Base-by-base conservation (phyloP, 1,140 invertebrate genomes). In the Octopus bimaculoides region DNA sequence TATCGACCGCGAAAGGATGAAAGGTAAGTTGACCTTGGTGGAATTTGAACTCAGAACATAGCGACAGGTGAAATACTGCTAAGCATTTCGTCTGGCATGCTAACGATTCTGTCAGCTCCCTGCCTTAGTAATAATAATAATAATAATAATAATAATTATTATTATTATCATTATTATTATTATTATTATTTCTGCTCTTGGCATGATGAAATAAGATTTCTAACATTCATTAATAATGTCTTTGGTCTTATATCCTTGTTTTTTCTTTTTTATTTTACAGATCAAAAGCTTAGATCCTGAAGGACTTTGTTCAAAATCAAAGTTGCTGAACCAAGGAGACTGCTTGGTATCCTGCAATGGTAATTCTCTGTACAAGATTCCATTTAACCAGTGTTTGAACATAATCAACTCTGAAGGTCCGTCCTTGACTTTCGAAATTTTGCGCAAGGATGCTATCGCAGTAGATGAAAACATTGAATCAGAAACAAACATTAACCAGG, bases 261-360 rank as follows among this genome's bases (percentile, higher is more conserved):
- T 75, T 41, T 79, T 4, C 53, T 78, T 53, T 75, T 75, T 52
- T 77, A 55, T 77, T 80, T 84, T 84, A 41, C 81, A 85, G 84
- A 79, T 85, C 52, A 84, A 84, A 69, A 17, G 81, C 61, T 71
- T 85, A 17, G 74, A 84, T 14, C 77, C 80, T 3, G 84, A 82
- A 78, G 84, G 84, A 75, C 80, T 81, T 8, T 84, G 83, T 77
- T 53, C 79, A 12, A 80, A 81, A 73, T 79, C 78, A 56, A 74
- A 74, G n/a, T 76, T 81, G 17, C 41, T 85, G 20, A 79, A 75
- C 66, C 80, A 82, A 54, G 96, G 96, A 17, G 95, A 96, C 86
- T 93, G 95, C 85, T 94, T 98, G 12, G 90, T 96, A 61, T 96
- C 95, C 61, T 96, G 97, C 82, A 97, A 98, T 89, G 95, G 95